Evolutionary conservation across 2,113 vertebrate genomes (phyloP).

Genomic region (Clarias magur): DNA sequence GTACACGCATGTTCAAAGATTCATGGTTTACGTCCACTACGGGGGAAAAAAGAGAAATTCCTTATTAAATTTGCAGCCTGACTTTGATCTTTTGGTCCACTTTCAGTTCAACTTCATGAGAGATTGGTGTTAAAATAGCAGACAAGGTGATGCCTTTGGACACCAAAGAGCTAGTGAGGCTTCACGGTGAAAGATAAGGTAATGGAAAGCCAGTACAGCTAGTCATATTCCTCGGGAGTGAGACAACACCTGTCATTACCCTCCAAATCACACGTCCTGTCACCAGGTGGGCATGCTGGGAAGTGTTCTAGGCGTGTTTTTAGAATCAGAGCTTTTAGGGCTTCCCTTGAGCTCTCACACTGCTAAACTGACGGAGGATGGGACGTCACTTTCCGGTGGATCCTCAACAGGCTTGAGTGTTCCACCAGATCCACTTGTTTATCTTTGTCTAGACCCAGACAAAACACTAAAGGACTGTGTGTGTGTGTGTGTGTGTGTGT

Average conservation of each 20-base stretch:
- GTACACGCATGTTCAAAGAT: conserved; percentile 12
- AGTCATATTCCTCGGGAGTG: background rate
- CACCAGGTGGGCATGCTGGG: conserved; percentile 17
- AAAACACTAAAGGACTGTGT: conserved; percentile 22
- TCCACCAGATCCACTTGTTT: conserved; percentile 34
- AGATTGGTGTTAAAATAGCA: conserved; percentile 13
- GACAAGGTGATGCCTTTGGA: conserved; percentile 7
- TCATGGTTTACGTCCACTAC: background rate
- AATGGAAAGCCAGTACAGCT: background rate
- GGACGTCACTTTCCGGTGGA: background rate
- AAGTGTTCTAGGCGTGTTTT: conserved; percentile 16
- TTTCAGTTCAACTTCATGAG: background rate
- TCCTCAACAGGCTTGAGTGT: conserved; percentile 7
- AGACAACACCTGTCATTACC: conserved; percentile 34
- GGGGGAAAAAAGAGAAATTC: background rate
- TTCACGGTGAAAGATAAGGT: conserved; percentile 3
- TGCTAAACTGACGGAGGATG: conserved; percentile 10
- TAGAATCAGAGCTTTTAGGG: conserved; percentile 29
- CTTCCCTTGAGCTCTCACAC: conserved; percentile 6
- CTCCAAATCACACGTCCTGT: conserved; percentile 24
- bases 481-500: background rate
- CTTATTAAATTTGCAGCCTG: background rate
- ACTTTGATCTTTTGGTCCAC: background rate
- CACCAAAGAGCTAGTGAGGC: background rate
- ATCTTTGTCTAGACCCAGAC: conserved; percentile 34